Evolutionary conservation across 1,140 invertebrate species (phyloP), one percentile per base, ranked within the genome.

Genomic region (Drosophila bocki): DNA sequence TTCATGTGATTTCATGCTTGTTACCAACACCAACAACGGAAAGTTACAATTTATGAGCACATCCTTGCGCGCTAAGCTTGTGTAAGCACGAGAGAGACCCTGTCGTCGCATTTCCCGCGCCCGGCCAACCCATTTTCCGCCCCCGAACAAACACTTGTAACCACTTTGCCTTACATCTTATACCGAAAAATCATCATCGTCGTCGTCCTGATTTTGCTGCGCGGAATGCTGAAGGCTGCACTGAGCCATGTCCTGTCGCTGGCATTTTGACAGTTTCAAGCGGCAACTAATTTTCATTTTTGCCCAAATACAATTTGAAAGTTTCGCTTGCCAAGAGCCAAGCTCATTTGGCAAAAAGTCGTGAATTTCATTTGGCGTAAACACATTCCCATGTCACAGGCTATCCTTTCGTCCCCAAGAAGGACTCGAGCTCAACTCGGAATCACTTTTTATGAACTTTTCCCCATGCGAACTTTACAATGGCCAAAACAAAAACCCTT

Each of bases 31-130:
- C 75, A 81, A 54, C 69, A 78, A 65, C 74, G 64, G 57, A 84
- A 84, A 81, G 78, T 75, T 81, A 81, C 85, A 84, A 88, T 85
- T 88, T 88, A 88, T 87, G 84, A 87, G 84, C 80, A 80, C 84
- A 88, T 83, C 83, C 83, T 84, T 69, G 61, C 68, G 59, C 62
- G 78, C 75, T 82, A 68, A 79, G 82, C 82, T 82, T 75, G 78
- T 86, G 78, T 82, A 85, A 86, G 82, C 82, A 82, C 56, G 70
- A 67, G 37, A 17, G n/a, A 17, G 35, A 33, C 37, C 45, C 53
- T 72, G 54, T 72, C 70, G 45, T 60, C 70, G 65, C 67, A 26
- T 19, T 47, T n/a, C 22, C 26, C 29, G 37, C n/a, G 9, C 35
- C 35, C 41, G 29, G 29, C 44, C 33, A 15, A 19, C 29, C 45